Evolutionary conservation across 2,113 vertebrate genomes (phyloP).

Genomic region (Peromyscus leucopus): DNA sequence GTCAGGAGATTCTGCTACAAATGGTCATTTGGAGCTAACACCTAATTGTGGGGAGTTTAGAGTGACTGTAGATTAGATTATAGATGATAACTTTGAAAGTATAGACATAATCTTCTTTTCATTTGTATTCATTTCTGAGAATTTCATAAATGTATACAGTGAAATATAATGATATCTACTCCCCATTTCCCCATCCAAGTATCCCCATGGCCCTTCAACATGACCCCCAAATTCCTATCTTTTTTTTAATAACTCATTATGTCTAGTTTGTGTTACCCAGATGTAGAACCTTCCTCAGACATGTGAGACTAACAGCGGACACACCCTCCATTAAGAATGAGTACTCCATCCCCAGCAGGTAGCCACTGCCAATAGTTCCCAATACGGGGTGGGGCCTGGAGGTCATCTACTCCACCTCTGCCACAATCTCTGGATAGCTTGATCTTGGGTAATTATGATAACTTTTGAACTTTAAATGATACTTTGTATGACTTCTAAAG

Average conservation of each 20-base stretch:
- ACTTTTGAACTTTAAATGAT: background rate
- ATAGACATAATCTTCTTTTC: background rate
- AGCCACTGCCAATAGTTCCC: background rate
- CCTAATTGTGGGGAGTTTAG: slow-evolving; percentile 31
- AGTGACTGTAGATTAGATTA: background rate
- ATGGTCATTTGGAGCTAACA: background rate
- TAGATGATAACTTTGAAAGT: background rate
- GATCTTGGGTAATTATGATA: background rate
- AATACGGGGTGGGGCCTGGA: background rate
- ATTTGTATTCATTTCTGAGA: background rate
- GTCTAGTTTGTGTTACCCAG: background rate
- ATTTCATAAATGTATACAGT: background rate
- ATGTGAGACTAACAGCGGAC: too few relatives aligned
- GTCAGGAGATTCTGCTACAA: background rate
- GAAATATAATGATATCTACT: background rate
- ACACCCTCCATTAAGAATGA: too few relatives aligned
- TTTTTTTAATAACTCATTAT: too few relatives aligned
- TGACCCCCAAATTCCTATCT: background rate
- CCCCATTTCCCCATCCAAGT: background rate
- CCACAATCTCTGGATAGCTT: background rate
- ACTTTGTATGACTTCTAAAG: background rate
- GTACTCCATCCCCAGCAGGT: background rate
- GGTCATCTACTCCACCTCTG: too few relatives aligned
- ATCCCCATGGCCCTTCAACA: too few relatives aligned
- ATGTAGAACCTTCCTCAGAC: too few relatives aligned